Evolutionary conservation across 2,888 invertebrate genomes (phyloP), one percentile per base, ranked within the genome.

Genomic region (Drosophila hamatofila): DNA sequence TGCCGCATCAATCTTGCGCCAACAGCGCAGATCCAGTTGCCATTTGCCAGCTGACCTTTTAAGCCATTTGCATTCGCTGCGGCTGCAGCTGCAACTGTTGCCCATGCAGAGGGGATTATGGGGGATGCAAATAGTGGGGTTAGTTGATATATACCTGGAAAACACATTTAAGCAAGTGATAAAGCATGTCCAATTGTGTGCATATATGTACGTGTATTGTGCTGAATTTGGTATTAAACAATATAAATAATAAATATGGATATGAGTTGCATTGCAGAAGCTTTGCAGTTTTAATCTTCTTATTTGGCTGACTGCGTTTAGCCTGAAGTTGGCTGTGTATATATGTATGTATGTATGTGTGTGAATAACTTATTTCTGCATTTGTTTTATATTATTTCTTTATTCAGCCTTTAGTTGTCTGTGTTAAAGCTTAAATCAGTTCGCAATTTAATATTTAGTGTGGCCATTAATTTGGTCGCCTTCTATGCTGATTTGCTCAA

Each of bases 1-100:
- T 49, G 61, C 59, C 42, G 72, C 71, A 78, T 81, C 68, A 87
- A 81, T 81, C 70, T 68, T 67, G 62, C 49, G 75, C 65, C 62
- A 48, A n/a, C 27, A 11, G 27, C 25, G 30, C 56, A 35, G 57
- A 48, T 73, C 68, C 63, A 68, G 54, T 9, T 27, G 9, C 64
- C 65, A 56, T 23, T 54, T 63, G 63, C 42, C 70, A 57, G 46
- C 46, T 51, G 66, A 86, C 78, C 80, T 70, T 77, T 70, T 27
- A 37, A 65, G 65, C 65, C 66, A 80, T 72, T 80, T 67, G 51
- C 63, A 54, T 37, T 25, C 23, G 21, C 51, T 18, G 30, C 8
- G 8, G 33, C 12, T 51, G 49, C 49, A 2, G 30, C 49, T 18
- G 21, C 21, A 33, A 52, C 35, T 27, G 48, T 48, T 48, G 48